These are phyloP conservation scores for Lethrus apterus DNA, from an alignment of 1,140 invertebrate species.

Conservation along the genomic window DNA sequence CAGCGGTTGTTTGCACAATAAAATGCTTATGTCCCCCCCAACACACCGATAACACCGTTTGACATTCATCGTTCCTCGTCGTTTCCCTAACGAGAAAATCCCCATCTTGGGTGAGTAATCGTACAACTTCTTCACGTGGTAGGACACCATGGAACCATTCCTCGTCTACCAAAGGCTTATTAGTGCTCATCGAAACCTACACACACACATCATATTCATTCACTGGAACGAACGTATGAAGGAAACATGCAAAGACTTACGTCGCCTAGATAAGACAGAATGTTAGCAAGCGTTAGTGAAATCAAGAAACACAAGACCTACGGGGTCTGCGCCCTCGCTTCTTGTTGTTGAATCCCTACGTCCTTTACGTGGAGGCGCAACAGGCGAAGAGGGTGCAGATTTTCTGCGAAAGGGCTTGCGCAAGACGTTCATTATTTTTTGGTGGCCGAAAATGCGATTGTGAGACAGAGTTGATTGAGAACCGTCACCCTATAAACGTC, in stretches of 20 bases:
- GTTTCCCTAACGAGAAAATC: constrained; percentile 94
- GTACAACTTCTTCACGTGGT: constrained; percentile 90
- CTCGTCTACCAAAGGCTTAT: constrained; percentile 69
- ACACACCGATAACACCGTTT: constrained; percentile 90
- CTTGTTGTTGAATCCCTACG: constrained; percentile 42
- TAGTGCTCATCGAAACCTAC: constrained; percentile 40
- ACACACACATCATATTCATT: no score
- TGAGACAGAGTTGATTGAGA: constrained; percentile 26
- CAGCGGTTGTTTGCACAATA: constrained; percentile 89
- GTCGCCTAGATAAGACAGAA: no score
- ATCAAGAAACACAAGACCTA: constrained; percentile 24
- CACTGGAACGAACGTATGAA: no score
- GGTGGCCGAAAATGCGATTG: constrained; percentile 30
- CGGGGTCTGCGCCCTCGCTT: constrained; percentile 38
- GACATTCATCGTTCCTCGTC: constrained; percentile 83
- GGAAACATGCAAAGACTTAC: constrained; percentile 6
- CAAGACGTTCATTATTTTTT: constrained; percentile 49
- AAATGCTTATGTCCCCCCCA: constrained; percentile 97
- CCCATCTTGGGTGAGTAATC: constrained; percentile 79
- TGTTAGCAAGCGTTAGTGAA: neutral
- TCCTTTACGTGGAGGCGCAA: constrained; percentile 42
- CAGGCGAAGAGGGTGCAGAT: constrained; percentile 55
- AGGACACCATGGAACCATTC: constrained; percentile 98
- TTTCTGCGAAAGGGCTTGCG: constrained; percentile 58
- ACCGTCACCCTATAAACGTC: constrained; percentile 34